Conservation (phyloP, 1,140 invertebrate species). For the Bradysia coprophila region DNA sequence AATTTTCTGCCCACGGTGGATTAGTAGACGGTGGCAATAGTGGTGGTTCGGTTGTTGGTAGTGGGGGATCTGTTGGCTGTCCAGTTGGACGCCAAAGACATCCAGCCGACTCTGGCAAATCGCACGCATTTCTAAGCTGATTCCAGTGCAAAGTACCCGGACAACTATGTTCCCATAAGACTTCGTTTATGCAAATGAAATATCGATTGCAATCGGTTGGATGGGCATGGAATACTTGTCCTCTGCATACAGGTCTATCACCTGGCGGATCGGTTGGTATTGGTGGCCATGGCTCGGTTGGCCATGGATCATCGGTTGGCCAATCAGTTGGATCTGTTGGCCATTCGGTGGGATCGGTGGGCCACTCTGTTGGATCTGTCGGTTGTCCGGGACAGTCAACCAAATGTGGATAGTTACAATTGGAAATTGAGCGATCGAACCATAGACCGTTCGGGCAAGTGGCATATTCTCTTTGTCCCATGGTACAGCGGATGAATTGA, state of each 20-base stretch:
- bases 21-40: too few species aligned
- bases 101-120: neutral
- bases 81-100: too few species aligned
- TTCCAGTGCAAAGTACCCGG: neutral
- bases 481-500: neutral
- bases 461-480: neutral
- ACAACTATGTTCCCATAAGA: neutral
- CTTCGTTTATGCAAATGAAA: neutral
- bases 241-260: too few species aligned
- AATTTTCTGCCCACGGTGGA: too few species aligned
- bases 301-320: neutral
- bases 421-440: neutral
- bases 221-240: constrained; percentile 1
- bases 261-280: too few species aligned
- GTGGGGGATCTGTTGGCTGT: too few species aligned
- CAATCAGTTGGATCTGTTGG: neutral
- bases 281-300: neutral
- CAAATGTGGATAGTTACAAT: neutral
- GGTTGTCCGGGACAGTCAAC: neutral
- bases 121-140: neutral
- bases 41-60: too few species aligned
- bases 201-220: neutral
- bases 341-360: too few species aligned
- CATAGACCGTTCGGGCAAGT: neutral
- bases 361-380: neutral